Conservation (phyloP, 2,888 invertebrate species). For the Anaspis maculata region DNA sequence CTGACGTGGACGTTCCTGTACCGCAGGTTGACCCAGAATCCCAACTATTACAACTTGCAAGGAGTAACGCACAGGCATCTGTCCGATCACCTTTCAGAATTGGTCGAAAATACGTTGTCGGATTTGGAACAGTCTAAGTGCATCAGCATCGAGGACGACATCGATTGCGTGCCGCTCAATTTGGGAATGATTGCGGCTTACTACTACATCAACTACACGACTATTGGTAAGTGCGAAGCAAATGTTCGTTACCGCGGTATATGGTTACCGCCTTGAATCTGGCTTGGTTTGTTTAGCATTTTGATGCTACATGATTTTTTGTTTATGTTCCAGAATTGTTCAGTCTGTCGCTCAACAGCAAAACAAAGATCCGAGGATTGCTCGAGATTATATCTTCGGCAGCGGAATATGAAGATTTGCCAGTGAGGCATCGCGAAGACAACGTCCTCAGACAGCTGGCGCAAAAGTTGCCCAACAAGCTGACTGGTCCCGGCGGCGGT, state of each 20-base stretch:
- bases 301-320: too few relatives aligned
- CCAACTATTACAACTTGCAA: conserved; percentile 98
- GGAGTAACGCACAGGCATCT: conserved; percentile 94
- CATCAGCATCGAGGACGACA: conserved; percentile 95
- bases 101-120: conserved; percentile 91
- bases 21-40: conserved; percentile 93
- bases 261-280: not conserved
- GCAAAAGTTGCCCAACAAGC: conserved; percentile 52
- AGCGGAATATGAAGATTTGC: conserved; percentile 90
- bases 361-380: conserved; percentile 95
- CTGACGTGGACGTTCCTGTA: conserved; percentile 99
- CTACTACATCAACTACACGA: conserved; percentile 99
- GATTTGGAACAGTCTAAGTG: conserved; percentile 96
- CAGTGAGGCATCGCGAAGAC: conserved; percentile 93
- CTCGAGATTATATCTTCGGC: conserved; percentile 97
- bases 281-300: not conserved
- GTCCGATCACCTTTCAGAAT: conserved; percentile 95
- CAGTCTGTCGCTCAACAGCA: conserved; percentile 90
- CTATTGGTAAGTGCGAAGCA: conserved; percentile 83
- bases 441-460: conserved; percentile 59
- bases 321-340: conserved; percentile 92
- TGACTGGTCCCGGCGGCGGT: conserved; percentile 51
- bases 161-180: conserved; percentile 94
- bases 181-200: conserved; percentile 99
- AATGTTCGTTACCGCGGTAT: not conserved